Base-by-base conservation (phyloP, 2,797 vertebrate genomes). In the Chromis chromis region DNA sequence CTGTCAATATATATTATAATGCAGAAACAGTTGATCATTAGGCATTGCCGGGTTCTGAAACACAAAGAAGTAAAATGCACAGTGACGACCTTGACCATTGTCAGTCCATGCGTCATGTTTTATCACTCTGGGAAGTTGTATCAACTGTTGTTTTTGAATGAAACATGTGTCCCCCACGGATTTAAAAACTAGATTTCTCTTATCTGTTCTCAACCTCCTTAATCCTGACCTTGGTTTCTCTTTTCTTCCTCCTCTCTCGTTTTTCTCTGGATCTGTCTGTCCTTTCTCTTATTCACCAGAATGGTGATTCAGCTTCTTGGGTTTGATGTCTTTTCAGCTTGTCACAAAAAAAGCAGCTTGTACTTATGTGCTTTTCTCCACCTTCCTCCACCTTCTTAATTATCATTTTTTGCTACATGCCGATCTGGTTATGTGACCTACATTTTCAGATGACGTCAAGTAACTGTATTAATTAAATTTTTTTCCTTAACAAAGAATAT, bases 51-150 rank as follows among this genome's bases (percentile, higher is more conserved):
- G 28, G 6, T 52, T 66, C 11, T 70, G 19, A 65, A 50, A 59
- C 56, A 22, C 10, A 63, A 31, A 36, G 8, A 62, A 66, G 10
- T 65, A 49, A 46, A 21, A 62, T 28, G 16, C 14, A 68, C 9
- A 9, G 7, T 19, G 4, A 44, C 64, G 57, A 57, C 61, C 62
- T 67, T 70, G 61, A 70, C 58, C 65, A 24, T 24, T 6, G 40
- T 19, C 22, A n/a, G 28, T 19, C n/a, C 50, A 48, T 57, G 69
- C 4, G 28, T 71, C 53, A 13, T 2, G 39, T 77, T 53, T 58
- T 60, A 72, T 62, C 49, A 21, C 56, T 53, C 44, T 54, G 28
- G 61, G 65, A 70, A 70, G 33, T 63, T 64, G 3, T 55, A 28
- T 42, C 2, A 55, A 52, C 21, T 54, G 22, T 24, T 70, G 44